Evolutionary conservation across 2,888 invertebrate species (phyloP).

Genomic region (Neocrepidodera transversa): DNA sequence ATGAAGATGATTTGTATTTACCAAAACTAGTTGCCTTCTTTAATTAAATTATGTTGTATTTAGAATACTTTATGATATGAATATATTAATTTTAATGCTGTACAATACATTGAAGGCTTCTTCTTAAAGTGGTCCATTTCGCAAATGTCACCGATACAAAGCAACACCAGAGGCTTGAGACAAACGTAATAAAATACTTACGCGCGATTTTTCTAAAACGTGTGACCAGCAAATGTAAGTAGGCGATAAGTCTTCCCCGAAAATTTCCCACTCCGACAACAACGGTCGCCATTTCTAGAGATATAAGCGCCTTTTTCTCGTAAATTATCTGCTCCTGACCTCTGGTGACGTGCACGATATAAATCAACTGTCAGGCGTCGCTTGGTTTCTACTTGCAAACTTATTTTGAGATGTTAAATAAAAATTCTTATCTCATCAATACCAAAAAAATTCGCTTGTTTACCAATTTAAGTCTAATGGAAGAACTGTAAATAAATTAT

Average conservation of each 20-base stretch:
- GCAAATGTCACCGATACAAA: constrained; percentile 17
- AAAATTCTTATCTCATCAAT: too few species aligned
- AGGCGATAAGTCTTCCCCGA: constrained; percentile 20
- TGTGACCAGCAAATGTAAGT: constrained; percentile 28
- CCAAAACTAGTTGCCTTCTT: too few species aligned
- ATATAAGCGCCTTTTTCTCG: constrained; percentile 21
- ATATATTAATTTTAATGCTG: too few species aligned
- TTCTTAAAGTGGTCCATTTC: constrained; percentile 6
- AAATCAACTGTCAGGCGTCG: constrained; percentile 9
- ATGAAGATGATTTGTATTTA: too few species aligned
- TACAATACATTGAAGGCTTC: background rate
- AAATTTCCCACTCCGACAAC: constrained; percentile 15
- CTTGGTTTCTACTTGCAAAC: background rate
- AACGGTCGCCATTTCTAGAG: constrained; percentile 10
- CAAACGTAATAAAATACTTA: constrained; percentile 26
- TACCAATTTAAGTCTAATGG: too few species aligned
- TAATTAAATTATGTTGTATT: too few species aligned
- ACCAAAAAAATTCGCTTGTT: too few species aligned
- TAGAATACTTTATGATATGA: too few species aligned
- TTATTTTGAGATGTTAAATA: constrained; percentile 7
- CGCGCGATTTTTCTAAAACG: constrained; percentile 26
- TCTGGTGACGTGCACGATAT: constrained; percentile 9
- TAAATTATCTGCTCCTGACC: constrained; percentile 23
- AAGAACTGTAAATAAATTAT: too few species aligned
- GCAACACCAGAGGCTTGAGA: constrained; percentile 4